Evolutionary conservation across 2,113 vertebrate genomes (phyloP).

Genomic region (Tupaia tana): DNA sequence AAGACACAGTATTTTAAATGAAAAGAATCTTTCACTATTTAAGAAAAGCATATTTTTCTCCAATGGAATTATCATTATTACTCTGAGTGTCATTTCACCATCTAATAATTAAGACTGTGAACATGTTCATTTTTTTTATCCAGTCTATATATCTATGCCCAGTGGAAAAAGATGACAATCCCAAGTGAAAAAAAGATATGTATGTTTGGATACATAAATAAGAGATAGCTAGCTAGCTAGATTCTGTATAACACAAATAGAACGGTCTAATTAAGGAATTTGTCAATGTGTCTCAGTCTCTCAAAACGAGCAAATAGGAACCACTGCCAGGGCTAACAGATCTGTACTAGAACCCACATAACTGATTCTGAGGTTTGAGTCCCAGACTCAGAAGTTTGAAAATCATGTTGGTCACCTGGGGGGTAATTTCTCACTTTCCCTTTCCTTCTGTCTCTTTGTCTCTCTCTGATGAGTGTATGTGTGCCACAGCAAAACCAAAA

Average conservation of each 20-base stretch:
- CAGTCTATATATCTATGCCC: conserved; percentile 11
- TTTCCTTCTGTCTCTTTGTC: too few relatives aligned
- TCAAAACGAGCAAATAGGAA: not conserved
- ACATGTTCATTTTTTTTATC: conserved; percentile 42
- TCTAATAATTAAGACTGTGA: conserved; percentile 39
- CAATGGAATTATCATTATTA: conserved; percentile 35
- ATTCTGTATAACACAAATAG: not conserved
- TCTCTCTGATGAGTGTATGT: too few relatives aligned
- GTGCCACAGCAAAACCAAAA: too few relatives aligned
- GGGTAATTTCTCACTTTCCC: too few relatives aligned
- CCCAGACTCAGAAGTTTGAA: too few relatives aligned
- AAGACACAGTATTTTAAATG: conserved; percentile 67
- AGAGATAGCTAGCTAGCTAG: not conserved
- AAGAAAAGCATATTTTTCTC: conserved; percentile 75
- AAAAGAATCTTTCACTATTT: conserved; percentile 68
- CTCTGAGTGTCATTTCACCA: conserved; percentile 43
- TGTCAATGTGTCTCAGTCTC: not conserved
- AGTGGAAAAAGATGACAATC: conserved; percentile 31
- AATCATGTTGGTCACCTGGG: too few relatives aligned
- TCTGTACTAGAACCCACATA: too few relatives aligned
- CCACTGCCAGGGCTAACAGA: not conserved
- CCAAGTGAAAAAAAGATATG: not conserved
- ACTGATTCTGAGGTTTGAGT: too few relatives aligned
- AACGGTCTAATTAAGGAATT: not conserved
- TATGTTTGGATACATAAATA: not conserved